phyloP scores from a whole-genome alignment of 2,113 vertebrate species.

The Phoenicopterus ruber region DNA sequence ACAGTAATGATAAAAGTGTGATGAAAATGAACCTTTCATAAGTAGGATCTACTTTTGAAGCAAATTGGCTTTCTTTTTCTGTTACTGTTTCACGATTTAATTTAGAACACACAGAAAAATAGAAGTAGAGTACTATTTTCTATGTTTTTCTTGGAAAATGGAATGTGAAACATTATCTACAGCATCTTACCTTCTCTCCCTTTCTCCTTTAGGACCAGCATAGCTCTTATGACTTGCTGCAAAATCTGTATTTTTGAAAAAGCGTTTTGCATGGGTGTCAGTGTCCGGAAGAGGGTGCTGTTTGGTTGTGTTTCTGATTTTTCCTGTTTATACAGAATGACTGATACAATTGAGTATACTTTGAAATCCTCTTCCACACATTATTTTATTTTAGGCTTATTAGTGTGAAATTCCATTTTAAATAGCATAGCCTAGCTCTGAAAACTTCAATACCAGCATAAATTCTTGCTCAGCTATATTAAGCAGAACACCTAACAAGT shows the following conservation, averaged over 20 bases:
- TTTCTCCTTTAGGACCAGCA: not conserved
- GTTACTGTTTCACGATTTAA: not conserved
- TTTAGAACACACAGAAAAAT: not conserved
- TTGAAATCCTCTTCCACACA: constrained; percentile 66
- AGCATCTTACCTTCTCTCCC: not conserved
- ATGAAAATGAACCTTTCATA: not conserved
- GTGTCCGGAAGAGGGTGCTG: constrained; percentile 70
- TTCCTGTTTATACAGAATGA: not conserved
- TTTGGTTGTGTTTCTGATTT: constrained; percentile 49
- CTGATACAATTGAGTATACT: constrained; percentile 38
- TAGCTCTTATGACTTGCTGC: not conserved
- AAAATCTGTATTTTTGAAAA: not conserved
- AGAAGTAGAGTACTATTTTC: not conserved
- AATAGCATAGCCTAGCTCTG: constrained; percentile 61
- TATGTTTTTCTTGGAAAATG: accelerated
- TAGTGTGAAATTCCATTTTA: constrained; percentile 73
- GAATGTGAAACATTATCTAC: accelerated
- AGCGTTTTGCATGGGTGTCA: not conserved
- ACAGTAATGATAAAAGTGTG: not conserved
- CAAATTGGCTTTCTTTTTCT: not conserved
- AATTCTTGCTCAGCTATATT: constrained; percentile 48
- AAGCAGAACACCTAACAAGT: constrained; percentile 43
- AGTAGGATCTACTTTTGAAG: not conserved
- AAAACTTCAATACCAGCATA: constrained; percentile 55
- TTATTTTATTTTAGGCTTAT: constrained; percentile 73